These are phyloP conservation scores for Myiagra hebetior DNA, from an alignment of 2,113 vertebrate species.

Conservation along the genomic window DNA sequence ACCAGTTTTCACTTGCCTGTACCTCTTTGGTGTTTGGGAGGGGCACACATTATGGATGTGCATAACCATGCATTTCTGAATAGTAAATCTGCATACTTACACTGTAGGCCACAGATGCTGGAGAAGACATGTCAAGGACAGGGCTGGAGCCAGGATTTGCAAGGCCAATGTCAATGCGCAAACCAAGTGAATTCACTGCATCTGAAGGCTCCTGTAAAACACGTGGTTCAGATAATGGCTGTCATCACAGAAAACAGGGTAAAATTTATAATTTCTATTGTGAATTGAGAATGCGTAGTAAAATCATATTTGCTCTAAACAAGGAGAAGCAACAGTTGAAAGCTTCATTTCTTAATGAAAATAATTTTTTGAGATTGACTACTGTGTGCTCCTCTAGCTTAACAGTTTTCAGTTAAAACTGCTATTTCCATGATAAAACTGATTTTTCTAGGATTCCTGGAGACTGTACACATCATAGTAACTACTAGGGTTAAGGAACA, in stretches of 20 bases:
- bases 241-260: background rate
- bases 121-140: slow-evolving; percentile 79
- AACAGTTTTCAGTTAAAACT: background rate
- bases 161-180: slow-evolving; percentile 83
- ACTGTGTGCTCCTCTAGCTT: background rate
- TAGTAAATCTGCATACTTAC: slow-evolving; percentile 72
- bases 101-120: slow-evolving; percentile 78
- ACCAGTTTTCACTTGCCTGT: background rate
- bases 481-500: background rate
- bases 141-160: slow-evolving; percentile 77
- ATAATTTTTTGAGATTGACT: background rate
- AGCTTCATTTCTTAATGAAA: background rate
- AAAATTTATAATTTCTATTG: background rate
- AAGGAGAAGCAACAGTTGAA: background rate
- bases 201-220: slow-evolving; percentile 81
- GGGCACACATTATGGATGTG: background rate
- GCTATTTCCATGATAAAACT: background rate
- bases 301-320: background rate
- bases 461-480: background rate
- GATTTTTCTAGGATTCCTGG: background rate
- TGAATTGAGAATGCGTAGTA: background rate
- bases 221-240: background rate
- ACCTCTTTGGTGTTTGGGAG: background rate
- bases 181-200: slow-evolving; percentile 79
- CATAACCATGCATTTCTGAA: background rate